phyloP scores from a whole-genome alignment of 2,113 vertebrate species.

The Piliocolobus tephrosceles region DNA sequence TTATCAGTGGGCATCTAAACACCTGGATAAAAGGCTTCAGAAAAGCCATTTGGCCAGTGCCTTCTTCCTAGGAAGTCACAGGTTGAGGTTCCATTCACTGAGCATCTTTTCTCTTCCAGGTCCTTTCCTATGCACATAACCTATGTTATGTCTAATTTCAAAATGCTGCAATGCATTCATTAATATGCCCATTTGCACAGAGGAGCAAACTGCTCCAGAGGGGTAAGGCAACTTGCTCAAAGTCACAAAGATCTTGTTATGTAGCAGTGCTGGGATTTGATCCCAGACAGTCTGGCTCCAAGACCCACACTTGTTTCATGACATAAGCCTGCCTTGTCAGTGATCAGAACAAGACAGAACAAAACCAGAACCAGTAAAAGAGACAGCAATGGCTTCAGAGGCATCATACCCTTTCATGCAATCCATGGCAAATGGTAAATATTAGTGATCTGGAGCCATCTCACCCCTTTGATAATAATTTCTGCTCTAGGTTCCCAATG shows the following conservation, averaged over 20 bases:
- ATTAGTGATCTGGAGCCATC: constrained; percentile 64
- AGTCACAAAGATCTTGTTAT: not conserved
- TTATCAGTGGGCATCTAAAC: not conserved
- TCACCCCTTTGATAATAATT: constrained; percentile 79
- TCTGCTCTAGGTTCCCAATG: constrained; percentile 75
- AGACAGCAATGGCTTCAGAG: not conserved
- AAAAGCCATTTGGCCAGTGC: not conserved
- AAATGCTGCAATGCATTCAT: not conserved
- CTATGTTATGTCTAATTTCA: not conserved
- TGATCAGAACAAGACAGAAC: constrained; percentile 14
- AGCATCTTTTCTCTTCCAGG: not conserved
- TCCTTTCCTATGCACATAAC: not conserved
- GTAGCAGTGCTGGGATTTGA: not conserved
- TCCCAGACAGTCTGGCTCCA: constrained; percentile 20
- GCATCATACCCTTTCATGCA: not conserved
- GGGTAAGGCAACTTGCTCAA: not conserved
- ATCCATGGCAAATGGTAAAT: constrained; percentile 49
- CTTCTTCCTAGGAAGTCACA: not conserved
- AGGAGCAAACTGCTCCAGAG: not conserved
- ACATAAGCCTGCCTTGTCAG: not conserved
- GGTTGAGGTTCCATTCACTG: not conserved
- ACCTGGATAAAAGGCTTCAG: not conserved
- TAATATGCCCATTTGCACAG: not conserved
- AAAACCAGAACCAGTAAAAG: not conserved
- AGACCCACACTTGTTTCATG: not conserved